Evolutionary conservation across 1,140 invertebrate species (phyloP).

Genomic region (Cydia amplana): DNA sequence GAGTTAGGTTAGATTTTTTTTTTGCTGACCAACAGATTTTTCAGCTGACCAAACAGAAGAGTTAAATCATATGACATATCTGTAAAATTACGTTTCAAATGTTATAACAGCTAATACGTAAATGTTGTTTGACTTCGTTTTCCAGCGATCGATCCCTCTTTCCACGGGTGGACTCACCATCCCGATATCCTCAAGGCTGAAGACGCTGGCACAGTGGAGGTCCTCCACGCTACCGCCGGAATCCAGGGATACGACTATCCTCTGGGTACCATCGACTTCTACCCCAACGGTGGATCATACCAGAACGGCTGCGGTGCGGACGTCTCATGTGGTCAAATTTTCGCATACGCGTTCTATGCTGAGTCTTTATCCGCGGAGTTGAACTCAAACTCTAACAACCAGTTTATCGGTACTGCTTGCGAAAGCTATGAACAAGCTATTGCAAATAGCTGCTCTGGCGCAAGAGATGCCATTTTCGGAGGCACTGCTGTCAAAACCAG

Average conservation of each 20-base stretch:
- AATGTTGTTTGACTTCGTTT: constrained; percentile 34
- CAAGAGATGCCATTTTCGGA: constrained; percentile 53
- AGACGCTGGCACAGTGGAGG: constrained; percentile 84
- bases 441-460: constrained; percentile 47
- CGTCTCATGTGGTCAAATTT: constrained; percentile 53
- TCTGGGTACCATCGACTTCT: constrained; percentile 85
- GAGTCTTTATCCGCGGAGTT: constrained; percentile 56
- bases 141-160: constrained; percentile 81
- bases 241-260: constrained; percentile 78
- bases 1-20: no score
- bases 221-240: constrained; percentile 85
- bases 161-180: constrained; percentile 72
- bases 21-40: no score
- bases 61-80: no score
- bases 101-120: no score
- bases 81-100: no score
- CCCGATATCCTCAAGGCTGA: constrained; percentile 78
- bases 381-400: constrained; percentile 34
- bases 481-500: constrained; percentile 47
- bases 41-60: no score
- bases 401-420: constrained; percentile 64
- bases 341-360: constrained; percentile 59
- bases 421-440: constrained; percentile 51
- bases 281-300: constrained; percentile 82
- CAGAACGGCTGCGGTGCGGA: constrained; percentile 54